Percentiles rank a stretch among this genome's conserved stretches.
These are phyloP conservation scores for Spatula clypeata DNA, from an alignment of 2,797 vertebrate species.

Conservation along the genomic window DNA sequence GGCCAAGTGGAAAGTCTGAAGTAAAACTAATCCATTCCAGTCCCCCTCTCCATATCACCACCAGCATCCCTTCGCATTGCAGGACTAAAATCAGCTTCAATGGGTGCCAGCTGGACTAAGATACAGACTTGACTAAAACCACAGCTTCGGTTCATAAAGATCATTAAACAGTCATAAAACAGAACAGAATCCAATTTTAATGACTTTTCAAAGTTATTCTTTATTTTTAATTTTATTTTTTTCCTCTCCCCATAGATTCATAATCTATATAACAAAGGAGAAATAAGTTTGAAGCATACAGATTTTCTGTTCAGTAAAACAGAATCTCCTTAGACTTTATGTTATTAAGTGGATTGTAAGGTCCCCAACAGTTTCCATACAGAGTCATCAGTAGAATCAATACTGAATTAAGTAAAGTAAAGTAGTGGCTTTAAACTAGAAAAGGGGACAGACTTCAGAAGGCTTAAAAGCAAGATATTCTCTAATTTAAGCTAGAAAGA, in stretches of 20 bases:
- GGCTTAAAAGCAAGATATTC: background rate
- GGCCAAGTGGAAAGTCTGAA: background rate
- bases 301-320: background rate
- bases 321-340: background rate
- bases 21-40: background rate
- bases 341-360: background rate
- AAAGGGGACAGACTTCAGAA: background rate
- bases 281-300: background rate
- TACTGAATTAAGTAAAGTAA: background rate
- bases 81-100: background rate
- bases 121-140: background rate
- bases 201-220: background rate
- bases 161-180: background rate
- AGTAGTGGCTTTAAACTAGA: background rate
- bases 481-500: background rate
- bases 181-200: background rate
- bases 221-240: background rate
- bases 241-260: background rate
- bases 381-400: background rate
- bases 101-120: background rate
- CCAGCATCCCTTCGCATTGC: fast-evolving
- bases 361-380: background rate
- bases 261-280: background rate
- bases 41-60: background rate
- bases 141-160: background rate